Percentiles rank a stretch among this genome's conserved stretches.
Conservation (phyloP, 2,113 vertebrate genomes). For the Dascyllus trimaculatus region DNA sequence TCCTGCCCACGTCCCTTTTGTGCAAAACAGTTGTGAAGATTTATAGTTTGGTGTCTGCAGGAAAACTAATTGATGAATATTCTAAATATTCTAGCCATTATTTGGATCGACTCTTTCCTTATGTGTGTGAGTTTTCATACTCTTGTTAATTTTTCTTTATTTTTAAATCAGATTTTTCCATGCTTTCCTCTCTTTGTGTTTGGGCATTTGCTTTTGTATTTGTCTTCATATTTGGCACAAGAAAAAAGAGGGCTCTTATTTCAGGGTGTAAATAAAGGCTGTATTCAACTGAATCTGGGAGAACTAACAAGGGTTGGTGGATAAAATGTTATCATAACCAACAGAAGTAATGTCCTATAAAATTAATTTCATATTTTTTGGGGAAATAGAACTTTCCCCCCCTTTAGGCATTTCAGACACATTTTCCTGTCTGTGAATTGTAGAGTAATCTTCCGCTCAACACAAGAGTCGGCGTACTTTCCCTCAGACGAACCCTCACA, state of each 20-base stretch:
- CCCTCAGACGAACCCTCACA: slow-evolving; percentile 49
- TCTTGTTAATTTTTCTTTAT: not conserved
- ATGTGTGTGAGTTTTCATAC: not conserved
- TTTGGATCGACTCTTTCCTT: not conserved
- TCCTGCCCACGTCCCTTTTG: too few species aligned
- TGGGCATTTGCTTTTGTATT: not conserved
- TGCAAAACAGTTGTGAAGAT: too few species aligned
- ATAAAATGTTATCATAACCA: not conserved
- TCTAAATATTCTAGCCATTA: too few species aligned
- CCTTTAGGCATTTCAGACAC: slow-evolving; percentile 36
- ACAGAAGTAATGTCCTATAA: slow-evolving; percentile 23
- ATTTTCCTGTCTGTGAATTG: slow-evolving; percentile 54
- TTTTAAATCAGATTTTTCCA: too few species aligned
- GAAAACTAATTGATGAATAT: too few species aligned
- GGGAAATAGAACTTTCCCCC: slow-evolving; percentile 33
- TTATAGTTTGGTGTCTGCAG: too few species aligned
- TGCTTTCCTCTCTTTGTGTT: not conserved
- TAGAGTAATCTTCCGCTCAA: slow-evolving; percentile 49
- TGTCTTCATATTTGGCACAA: not conserved
- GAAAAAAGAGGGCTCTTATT: not conserved
- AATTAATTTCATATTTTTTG: slow-evolving; percentile 48
- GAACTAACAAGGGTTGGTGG: not conserved
- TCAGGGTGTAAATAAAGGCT: not conserved
- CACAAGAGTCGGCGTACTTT: slow-evolving; percentile 33
- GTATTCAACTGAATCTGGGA: slow-evolving; percentile 9